Evolutionary conservation across 2,888 invertebrate genomes (phyloP).

Genomic region (Phortica okadai): DNA sequence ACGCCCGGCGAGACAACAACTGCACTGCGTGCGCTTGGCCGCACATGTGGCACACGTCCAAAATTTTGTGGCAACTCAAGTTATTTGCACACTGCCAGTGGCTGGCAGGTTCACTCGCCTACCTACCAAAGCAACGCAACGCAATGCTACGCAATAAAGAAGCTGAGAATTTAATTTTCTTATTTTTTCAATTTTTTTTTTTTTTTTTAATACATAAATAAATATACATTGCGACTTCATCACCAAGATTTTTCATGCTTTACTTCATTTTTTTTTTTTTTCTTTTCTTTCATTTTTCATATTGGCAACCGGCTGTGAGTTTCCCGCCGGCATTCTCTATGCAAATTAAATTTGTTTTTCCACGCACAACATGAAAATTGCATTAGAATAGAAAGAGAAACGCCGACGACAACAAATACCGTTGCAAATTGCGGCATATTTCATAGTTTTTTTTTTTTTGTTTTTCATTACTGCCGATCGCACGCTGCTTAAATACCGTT

Average conservation of each 20-base stretch:
- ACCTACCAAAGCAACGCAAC: background rate
- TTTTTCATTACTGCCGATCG: background rate
- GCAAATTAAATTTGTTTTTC: constrained; percentile 44
- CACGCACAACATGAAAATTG: constrained; percentile 59
- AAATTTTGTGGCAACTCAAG: background rate
- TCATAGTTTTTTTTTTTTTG: background rate
- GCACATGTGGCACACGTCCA: constrained; percentile 31
- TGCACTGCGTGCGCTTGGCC: background rate
- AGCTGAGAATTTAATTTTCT: background rate
- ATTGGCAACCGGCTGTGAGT: constrained; percentile 19
- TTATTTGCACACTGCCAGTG: background rate
- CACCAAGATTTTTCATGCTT: background rate
- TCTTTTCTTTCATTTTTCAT: constrained; percentile 5
- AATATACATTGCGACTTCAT: background rate
- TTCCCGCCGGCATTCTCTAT: constrained; percentile 41
- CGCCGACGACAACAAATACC: background rate
- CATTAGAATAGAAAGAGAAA: constrained; percentile 49
- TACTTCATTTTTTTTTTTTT: constrained; percentile 16
- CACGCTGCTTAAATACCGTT: constrained; percentile 31
- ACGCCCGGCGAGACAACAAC: background rate
- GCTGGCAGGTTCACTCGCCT: background rate
- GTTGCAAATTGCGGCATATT: background rate
- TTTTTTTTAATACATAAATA: background rate
- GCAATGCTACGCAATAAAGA: too few relatives aligned
- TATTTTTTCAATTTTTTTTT: background rate